Evolutionary conservation across 1,140 invertebrate genomes (phyloP).

Genomic region (Megathymus violae): DNA sequence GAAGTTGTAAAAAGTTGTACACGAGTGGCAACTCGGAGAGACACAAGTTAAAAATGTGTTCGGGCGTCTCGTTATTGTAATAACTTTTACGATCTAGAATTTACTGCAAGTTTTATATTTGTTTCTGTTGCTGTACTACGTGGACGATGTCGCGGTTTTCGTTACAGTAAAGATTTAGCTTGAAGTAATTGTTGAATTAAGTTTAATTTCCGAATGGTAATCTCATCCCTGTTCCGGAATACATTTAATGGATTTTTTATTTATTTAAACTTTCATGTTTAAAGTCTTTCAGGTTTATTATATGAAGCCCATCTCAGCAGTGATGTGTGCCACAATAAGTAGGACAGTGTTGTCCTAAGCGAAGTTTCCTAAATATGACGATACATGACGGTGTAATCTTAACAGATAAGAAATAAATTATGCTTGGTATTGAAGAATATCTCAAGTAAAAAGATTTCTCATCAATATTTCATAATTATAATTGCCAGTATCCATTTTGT

Average conservation of each 20-base stretch:
- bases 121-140: too few relatives aligned
- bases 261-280: background rate
- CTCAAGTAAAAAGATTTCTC: background rate
- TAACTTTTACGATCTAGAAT: background rate
- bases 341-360: background rate
- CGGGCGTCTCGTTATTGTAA: background rate
- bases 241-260: too few relatives aligned
- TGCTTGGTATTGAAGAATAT: background rate
- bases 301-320: too few relatives aligned
- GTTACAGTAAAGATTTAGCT: too few relatives aligned
- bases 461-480: conserved; percentile 1
- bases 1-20: background rate
- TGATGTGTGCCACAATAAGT: too few relatives aligned
- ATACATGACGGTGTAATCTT: background rate
- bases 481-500: background rate
- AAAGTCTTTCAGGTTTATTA: too few relatives aligned
- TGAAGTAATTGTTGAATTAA: too few relatives aligned
- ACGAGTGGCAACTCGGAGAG: background rate
- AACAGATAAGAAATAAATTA: background rate
- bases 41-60: background rate
- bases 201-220: too few relatives aligned
- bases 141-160: too few relatives aligned
- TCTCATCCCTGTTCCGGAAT: too few relatives aligned
- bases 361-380: background rate
- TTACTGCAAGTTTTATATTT: background rate